Evolutionary conservation across 2,888 invertebrate genomes (phyloP).

Genomic region (Lypha dubia): DNA sequence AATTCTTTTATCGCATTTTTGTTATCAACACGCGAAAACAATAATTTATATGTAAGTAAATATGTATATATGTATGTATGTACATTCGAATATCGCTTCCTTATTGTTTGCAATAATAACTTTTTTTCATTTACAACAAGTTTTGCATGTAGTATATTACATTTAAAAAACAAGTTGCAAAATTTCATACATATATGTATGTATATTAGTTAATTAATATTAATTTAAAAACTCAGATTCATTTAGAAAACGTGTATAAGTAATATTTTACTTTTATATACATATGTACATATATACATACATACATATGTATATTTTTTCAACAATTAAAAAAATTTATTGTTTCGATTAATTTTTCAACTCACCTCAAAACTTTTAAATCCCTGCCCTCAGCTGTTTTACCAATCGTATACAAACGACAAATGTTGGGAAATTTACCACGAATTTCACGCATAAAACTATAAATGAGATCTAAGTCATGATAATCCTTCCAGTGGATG

Average conservation of each 20-base stretch:
- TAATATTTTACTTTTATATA: background rate
- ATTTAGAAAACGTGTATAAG: background rate
- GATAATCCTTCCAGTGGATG: slow-evolving; percentile 91
- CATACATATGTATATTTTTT: background rate
- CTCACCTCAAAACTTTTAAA: slow-evolving; percentile 86
- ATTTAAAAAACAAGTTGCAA: slow-evolving; percentile 19
- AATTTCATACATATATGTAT: background rate
- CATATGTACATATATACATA: no score
- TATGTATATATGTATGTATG: no score
- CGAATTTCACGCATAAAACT: slow-evolving; percentile 89
- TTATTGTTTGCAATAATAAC: background rate
- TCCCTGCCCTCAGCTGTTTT: slow-evolving; percentile 89
- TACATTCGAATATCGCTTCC: slow-evolving; percentile 18
- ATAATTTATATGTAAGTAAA: no score
- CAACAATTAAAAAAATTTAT: background rate
- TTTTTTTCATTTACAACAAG: slow-evolving; percentile 15
- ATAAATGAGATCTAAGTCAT: slow-evolving; percentile 88
- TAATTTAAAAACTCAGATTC: slow-evolving; percentile 40
- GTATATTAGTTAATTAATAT: slow-evolving; percentile 13
- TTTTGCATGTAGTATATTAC: slow-evolving; percentile 50
- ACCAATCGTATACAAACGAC: slow-evolving; percentile 89
- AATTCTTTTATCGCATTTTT: slow-evolving; percentile 19
- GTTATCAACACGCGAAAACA: slow-evolving; percentile 40
- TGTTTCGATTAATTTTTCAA: slow-evolving; percentile 36
- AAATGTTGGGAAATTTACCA: slow-evolving; percentile 87